These are phyloP conservation scores for Mastomys coucha DNA, from an alignment of 2,113 vertebrate genomes.

Conservation along the genomic window DNA sequence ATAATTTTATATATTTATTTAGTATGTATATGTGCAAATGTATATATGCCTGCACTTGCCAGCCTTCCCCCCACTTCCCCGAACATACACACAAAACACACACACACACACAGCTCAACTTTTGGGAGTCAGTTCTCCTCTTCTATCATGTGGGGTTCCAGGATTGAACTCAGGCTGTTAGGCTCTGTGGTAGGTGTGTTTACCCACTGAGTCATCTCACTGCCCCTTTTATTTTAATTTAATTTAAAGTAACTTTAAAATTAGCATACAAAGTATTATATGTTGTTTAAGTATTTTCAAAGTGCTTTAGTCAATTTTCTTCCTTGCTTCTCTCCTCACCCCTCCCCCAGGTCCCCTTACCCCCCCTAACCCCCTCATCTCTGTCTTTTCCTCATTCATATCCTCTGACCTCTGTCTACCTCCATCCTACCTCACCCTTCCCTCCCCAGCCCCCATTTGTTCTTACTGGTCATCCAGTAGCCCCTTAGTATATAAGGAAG, in stretches of 20 bases:
- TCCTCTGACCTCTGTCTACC: neutral
- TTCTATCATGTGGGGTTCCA: neutral
- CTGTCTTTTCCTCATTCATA: neutral
- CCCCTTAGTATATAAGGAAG: neutral
- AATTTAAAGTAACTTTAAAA: neutral
- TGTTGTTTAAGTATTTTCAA: neutral
- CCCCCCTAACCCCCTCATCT: neutral
- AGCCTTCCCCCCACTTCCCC: too few relatives aligned
- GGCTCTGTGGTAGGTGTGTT: neutral
- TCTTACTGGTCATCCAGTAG: neutral
- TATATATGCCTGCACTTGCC: neutral
- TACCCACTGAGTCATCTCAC: neutral
- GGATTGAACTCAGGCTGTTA: neutral
- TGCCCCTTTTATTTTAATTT: too few relatives aligned
- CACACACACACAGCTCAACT: neutral
- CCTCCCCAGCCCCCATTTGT: neutral
- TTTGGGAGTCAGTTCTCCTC: neutral
- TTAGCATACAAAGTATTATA: neutral
- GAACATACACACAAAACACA: too few relatives aligned
- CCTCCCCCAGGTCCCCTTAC: fast-evolving
- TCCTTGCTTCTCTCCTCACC: too few relatives aligned
- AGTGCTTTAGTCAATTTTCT: neutral
- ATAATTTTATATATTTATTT: neutral
- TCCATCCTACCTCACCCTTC: neutral
- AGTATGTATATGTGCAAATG: neutral